Evolutionary conservation across 2,888 invertebrate genomes (phyloP).

Genomic region (Heteromyza rotundicornis): DNA sequence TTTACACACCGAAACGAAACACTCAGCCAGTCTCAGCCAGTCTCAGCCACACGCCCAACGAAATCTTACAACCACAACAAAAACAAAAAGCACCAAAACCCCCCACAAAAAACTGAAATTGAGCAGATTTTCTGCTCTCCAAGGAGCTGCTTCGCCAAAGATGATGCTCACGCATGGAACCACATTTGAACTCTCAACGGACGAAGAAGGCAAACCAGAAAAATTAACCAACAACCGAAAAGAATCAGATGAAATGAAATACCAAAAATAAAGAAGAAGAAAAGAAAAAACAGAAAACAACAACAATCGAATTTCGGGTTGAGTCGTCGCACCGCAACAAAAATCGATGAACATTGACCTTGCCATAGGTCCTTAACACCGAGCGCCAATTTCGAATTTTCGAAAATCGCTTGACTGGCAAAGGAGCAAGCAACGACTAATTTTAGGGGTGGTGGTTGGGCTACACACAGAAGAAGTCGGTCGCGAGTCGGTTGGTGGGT

Average conservation of each 20-base stretch:
- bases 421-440: no score
- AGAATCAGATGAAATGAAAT: background rate
- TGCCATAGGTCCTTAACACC: constrained; percentile 33
- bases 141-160: no score
- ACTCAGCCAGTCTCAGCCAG: no score
- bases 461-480: no score
- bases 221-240: background rate
- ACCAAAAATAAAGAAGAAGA: background rate
- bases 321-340: constrained; percentile 16
- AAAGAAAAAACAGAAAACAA: constrained; percentile 2
- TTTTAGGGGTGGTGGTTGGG: no score
- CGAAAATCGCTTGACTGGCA: background rate
- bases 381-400: constrained; percentile 4
- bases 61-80: background rate
- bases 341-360: constrained; percentile 45
- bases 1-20: background rate
- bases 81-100: no score
- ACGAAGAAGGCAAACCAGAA: no score
- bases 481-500: no score
- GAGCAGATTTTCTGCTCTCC: background rate
- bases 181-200: background rate
- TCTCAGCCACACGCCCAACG: background rate
- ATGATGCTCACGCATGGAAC: background rate
- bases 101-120: background rate
- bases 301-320: constrained; percentile 7